These are phyloP conservation scores for Axinella damicornis DNA, from an alignment of 37 sponge, comb jelly and placozoan species.

Conservation along the genomic window DNA sequence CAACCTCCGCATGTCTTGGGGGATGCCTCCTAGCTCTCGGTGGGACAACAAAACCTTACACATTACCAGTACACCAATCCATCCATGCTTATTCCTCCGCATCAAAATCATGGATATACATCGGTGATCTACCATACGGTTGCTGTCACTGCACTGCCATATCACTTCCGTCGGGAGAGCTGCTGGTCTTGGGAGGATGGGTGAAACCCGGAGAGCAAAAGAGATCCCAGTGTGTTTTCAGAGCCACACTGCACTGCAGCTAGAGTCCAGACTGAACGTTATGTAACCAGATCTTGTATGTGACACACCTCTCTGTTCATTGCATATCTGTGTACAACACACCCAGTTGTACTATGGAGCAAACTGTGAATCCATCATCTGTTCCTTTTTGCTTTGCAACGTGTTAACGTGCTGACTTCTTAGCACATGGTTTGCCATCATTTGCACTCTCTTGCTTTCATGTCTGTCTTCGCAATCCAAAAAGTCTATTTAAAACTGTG, in stretches of 20 bases:
- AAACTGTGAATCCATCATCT: too few species aligned
- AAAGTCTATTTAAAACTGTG: too few species aligned
- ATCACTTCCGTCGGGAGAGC: constrained; percentile 3
- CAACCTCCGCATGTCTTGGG: constrained; percentile 22
- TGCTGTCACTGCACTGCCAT: constrained; percentile 35
- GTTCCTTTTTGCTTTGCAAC: too few species aligned
- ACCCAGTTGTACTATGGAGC: too few species aligned
- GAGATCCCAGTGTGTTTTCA: constrained; percentile 1
- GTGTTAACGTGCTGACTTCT: too few species aligned
- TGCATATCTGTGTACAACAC: too few species aligned
- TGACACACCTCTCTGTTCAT: too few species aligned
- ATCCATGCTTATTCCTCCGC: constrained; percentile 26
- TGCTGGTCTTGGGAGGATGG: constrained; percentile 50
- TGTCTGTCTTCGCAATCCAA: too few species aligned
- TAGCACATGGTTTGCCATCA: too few species aligned
- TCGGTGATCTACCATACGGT: constrained; percentile 36
- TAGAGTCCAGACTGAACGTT: too few species aligned
- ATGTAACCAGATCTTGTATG: too few species aligned
- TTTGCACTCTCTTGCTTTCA: too few species aligned
- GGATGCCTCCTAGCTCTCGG: constrained; percentile 39
- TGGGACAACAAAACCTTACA: constrained; percentile 19
- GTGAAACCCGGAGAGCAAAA: constrained; percentile 29
- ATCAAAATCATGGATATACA: constrained; percentile 22
- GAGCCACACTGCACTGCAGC: background rate
- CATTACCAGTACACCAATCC: constrained; percentile 13